These are phyloP conservation scores for Eristalinus sepulchralis DNA, from an alignment of 2,888 invertebrate species.

Conservation along the genomic window DNA sequence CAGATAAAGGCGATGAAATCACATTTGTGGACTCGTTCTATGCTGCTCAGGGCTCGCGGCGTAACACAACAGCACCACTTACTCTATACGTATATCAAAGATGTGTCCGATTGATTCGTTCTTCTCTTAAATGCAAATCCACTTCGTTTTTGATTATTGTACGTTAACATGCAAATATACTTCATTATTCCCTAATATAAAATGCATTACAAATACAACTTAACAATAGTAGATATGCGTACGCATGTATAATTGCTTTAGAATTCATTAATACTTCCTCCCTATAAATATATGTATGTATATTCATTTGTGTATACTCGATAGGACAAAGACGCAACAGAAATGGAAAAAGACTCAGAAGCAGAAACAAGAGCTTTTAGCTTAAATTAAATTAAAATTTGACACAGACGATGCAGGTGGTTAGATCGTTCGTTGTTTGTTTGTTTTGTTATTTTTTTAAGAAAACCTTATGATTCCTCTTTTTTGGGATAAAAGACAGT, in stretches of 20 bases:
- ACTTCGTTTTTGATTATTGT: constrained; percentile 43
- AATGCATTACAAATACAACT: constrained; percentile 35
- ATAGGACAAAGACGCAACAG: constrained; percentile 37
- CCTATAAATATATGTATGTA: neutral
- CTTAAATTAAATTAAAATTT: constrained; percentile 29
- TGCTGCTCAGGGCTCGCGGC: neutral
- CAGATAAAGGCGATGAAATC: neutral
- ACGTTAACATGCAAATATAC: constrained; percentile 39
- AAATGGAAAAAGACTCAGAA: constrained; percentile 45
- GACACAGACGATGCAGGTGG: constrained; percentile 11
- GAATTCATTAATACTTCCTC: constrained; percentile 40
- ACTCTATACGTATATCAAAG: neutral
- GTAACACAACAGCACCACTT: neutral
- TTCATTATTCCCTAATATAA: constrained; percentile 20
- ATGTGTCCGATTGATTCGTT: neutral
- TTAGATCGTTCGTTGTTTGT: neutral
- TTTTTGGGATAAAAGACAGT: constrained; percentile 21
- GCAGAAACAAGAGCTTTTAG: constrained; percentile 45
- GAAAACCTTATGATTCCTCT: neutral
- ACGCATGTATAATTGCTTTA: constrained; percentile 18
- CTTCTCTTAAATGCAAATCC: constrained; percentile 33
- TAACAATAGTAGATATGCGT: constrained; percentile 29
- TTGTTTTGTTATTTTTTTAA: neutral
- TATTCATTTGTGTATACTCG: constrained; percentile 11
- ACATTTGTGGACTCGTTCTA: neutral